Evolutionary conservation across 2,797 vertebrate genomes (phyloP).

Genomic region (Peromyscus melanophrys): DNA sequence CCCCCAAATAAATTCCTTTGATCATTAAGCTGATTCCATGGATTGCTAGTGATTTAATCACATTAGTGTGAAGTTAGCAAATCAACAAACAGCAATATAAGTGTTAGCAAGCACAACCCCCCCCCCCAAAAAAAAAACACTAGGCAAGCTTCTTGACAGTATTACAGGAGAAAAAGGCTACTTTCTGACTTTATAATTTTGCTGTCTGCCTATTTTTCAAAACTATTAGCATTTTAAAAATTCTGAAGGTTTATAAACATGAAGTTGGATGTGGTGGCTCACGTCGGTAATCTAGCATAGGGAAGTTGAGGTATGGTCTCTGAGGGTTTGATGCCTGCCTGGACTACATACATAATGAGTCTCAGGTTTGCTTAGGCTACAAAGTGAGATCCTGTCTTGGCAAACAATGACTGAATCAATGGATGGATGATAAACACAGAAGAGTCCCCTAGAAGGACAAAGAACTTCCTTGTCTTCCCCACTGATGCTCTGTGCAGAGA

Average conservation of each 20-base stretch:
- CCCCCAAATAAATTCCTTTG: too few relatives aligned
- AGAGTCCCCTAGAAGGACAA: neutral
- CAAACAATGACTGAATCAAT: neutral
- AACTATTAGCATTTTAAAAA: neutral
- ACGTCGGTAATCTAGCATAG: neutral
- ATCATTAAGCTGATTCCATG: too few relatives aligned
- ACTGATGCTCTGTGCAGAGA: neutral
- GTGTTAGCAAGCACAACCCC: neutral
- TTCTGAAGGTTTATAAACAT: neutral
- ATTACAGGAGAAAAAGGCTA: neutral
- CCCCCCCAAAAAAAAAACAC: neutral
- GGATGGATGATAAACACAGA: neutral
- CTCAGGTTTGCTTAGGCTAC: neutral
- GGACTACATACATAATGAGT: neutral
- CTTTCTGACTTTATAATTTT: neutral
- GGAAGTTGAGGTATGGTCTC: neutral
- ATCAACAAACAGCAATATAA: neutral
- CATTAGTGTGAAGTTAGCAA: neutral
- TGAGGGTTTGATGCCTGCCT: neutral
- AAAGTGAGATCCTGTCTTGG: neutral
- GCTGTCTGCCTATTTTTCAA: neutral
- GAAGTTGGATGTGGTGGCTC: neutral
- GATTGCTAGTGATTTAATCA: too few relatives aligned
- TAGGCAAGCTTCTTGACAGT: neutral
- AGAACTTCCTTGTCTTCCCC: neutral